Conservation (phyloP, 2,888 invertebrate genomes). For the Petrolisthes cinctipes region DNA sequence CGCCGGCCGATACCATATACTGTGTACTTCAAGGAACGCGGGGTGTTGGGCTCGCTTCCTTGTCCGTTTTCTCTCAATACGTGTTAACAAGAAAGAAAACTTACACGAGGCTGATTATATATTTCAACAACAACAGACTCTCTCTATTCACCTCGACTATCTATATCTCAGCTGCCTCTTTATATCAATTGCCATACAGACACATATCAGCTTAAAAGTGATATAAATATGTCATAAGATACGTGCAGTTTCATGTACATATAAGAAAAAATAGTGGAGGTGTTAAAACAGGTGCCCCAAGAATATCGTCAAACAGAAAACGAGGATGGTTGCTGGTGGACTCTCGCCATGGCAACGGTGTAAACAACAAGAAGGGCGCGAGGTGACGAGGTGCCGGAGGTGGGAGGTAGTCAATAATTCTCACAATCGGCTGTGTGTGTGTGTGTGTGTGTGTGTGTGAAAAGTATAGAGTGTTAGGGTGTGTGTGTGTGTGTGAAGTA, state of each 20-base stretch:
- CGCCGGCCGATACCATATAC: background rate
- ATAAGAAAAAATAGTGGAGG: background rate
- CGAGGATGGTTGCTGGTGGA: constrained; percentile 11
- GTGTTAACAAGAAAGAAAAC: background rate
- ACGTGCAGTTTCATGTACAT: background rate
- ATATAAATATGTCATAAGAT: background rate
- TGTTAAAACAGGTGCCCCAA: background rate
- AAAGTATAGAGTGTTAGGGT: background rate
- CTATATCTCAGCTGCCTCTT: background rate
- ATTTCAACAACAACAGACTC: background rate
- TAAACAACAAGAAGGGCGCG: constrained; percentile 35
- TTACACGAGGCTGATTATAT: background rate
- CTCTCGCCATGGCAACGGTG: constrained; percentile 44
- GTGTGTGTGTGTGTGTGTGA: background rate
- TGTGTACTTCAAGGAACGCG: background rate
- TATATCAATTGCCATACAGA: background rate
- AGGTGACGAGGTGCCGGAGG: background rate
- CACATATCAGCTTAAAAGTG: background rate
- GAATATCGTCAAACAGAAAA: background rate
- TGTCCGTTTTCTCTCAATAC: constrained; percentile 1
- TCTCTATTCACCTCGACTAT: background rate
- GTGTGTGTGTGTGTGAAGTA: background rate
- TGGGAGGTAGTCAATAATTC: constrained; percentile 17
- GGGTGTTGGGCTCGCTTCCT: background rate
- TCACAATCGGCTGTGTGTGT: constrained; percentile 14